Evolutionary conservation across 2,888 invertebrate species (phyloP).

Genomic region (Athetis lepigone): DNA sequence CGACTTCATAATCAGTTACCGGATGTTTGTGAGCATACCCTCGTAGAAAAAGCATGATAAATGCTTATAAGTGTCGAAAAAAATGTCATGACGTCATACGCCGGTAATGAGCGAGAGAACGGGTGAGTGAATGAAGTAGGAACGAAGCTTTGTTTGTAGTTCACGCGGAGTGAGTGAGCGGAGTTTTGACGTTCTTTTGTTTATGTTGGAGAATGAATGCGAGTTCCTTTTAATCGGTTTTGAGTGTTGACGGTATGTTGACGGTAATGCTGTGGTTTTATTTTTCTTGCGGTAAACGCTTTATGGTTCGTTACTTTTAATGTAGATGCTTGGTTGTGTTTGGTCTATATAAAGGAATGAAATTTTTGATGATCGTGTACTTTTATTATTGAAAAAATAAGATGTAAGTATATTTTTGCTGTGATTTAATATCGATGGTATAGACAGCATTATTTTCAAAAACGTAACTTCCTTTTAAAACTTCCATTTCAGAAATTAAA

Average conservation of each 20-base stretch:
- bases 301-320: not conserved
- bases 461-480: too few species aligned
- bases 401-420: too few species aligned
- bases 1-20: conserved; percentile 54
- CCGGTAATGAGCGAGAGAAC: conserved; percentile 67
- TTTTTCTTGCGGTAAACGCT: not conserved
- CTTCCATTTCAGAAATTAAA: too few species aligned
- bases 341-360: too few species aligned
- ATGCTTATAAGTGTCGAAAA: conserved; percentile 67
- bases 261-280: conserved; percentile 5
- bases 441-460: too few species aligned
- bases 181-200: conserved; percentile 35
- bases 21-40: conserved; percentile 62
- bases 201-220: conserved; percentile 18
- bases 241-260: conserved; percentile 26
- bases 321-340: not conserved
- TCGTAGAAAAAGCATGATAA: conserved; percentile 66
- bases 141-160: conserved; percentile 48
- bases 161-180: conserved; percentile 16
- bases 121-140: conserved; percentile 45
- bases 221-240: conserved; percentile 42
- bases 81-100: conserved; percentile 56
- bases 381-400: too few species aligned
- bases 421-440: too few species aligned
- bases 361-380: too few species aligned